phyloP scores from a whole-genome alignment of 2,888 invertebrate species.

The Agriotes lineatus region DNA sequence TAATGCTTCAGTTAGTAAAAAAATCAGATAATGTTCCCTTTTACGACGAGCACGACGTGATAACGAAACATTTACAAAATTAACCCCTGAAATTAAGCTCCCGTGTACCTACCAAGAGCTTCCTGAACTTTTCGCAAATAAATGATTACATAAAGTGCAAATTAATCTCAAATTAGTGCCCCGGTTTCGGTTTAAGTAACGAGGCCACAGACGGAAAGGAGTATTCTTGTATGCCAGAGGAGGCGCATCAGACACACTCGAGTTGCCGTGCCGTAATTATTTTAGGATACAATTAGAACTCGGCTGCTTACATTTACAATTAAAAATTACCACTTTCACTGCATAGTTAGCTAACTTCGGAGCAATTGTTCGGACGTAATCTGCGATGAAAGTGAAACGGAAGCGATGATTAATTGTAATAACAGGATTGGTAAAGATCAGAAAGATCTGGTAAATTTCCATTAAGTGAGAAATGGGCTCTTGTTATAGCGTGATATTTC shows the following conservation, averaged over 20 bases:
- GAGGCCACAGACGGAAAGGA: slow-evolving; percentile 7
- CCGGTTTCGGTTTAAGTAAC: slow-evolving; percentile 1
- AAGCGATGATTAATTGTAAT: slow-evolving; percentile 4
- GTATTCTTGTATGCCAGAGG: slow-evolving; percentile 7
- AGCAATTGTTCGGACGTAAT: not conserved
- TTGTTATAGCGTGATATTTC: too few relatives aligned
- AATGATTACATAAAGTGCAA: not conserved
- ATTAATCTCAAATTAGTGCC: not conserved
- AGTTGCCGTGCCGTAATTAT: slow-evolving; percentile 2
- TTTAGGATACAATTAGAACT: slow-evolving; percentile 5
- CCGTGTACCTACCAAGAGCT: too few relatives aligned
- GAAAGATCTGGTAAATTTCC: too few relatives aligned
- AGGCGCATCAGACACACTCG: slow-evolving; percentile 15
- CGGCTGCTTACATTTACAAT: slow-evolving; percentile 7
- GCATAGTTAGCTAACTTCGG: not conserved
- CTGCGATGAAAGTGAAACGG: slow-evolving; percentile 9
- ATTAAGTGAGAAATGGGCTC: too few relatives aligned
- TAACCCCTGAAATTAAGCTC: too few relatives aligned
- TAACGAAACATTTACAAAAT: too few relatives aligned
- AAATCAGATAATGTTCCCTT: too few relatives aligned
- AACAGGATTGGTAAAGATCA: not conserved
- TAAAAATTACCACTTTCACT: slow-evolving; percentile 15
- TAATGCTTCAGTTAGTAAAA: too few relatives aligned
- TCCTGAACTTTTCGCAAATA: not conserved
- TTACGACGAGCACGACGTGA: too few relatives aligned